Evolutionary conservation across 2,113 vertebrate genomes (phyloP), one percentile per base, ranked within the genome.

Genomic region (Plectropomus leopardus): DNA sequence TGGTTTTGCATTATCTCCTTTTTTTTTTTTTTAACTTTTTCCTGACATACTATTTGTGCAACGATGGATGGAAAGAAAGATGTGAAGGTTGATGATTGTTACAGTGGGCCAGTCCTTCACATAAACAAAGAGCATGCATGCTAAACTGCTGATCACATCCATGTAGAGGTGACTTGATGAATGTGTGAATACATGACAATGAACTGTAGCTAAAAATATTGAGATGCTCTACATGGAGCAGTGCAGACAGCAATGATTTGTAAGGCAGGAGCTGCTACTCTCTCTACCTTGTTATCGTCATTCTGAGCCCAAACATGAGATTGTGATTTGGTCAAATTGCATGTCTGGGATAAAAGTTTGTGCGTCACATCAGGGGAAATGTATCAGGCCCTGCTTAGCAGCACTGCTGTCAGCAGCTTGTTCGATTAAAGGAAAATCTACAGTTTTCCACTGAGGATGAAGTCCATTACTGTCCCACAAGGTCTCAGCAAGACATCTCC

Each of bases 91-190:
- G 40, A 60, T 64, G 76, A 65, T 48, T n/a, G 66, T 76, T 79
- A 32, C 57, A 82, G 60, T 82, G 70, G 64, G 82, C 73, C 72
- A 74, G 86, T 77, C 72, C 77, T 78, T 54, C 75, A 61, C 76
- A 69, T 69, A 68, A 84, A 84, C 58, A 67, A 82, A 65, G 60
- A 86, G 77, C 87, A 91, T 91, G 88, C 92, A 89, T 63, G 85
- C 84, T 86, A 74, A 79, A 74, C 44, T 45, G 76, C 72, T 58
- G 63, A 73, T 79, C 55, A 51, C 71, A 69, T 75, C 69, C 75
- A 26, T 58, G 45, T 55, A 30, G 59, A 69, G 53, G 53, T 86
- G 81, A 65, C 55, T 65, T 28, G 24, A 61, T 75, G 55, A 76
- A 63, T 28, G 23, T 63, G 53, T 68, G 70, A 11, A n/a, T 21